phyloP scores from a whole-genome alignment of 2,113 vertebrate species.

The Podocnemis expansa region DNA sequence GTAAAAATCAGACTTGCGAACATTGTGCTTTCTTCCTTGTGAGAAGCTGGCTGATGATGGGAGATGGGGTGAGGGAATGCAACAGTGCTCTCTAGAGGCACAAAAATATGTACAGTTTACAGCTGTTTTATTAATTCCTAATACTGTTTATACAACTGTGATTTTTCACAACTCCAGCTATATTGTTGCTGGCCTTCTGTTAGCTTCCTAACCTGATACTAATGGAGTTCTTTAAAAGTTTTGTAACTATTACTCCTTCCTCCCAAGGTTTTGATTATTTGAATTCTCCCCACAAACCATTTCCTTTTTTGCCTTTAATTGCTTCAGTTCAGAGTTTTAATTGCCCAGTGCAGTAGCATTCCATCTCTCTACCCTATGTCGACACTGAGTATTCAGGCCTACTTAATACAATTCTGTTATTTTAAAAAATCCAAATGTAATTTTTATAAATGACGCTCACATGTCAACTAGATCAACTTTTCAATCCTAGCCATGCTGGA shows the following conservation, averaged over 20 bases:
- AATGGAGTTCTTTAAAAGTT: not conserved
- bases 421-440: not conserved
- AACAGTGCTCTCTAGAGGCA: not conserved
- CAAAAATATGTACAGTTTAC: not conserved
- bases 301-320: conserved; percentile 34
- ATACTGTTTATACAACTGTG: not conserved
- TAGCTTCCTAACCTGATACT: not conserved
- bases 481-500: not conserved
- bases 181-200: conserved; percentile 20
- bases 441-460: not conserved
- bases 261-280: conserved; percentile 5
- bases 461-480: not conserved
- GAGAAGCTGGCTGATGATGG: not conserved
- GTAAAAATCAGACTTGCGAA: not conserved
- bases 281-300: not conserved
- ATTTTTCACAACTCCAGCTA: not conserved
- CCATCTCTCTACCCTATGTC: not conserved
- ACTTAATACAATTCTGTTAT: not conserved
- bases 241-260: conserved; percentile 17
- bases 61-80: not conserved
- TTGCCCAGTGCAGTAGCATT: not conserved
- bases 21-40: not conserved
- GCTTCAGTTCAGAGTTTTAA: not conserved
- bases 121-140: not conserved
- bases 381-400: not conserved